Evolutionary conservation across 2,113 vertebrate species (phyloP).

Genomic region (Nymphicus hollandicus): DNA sequence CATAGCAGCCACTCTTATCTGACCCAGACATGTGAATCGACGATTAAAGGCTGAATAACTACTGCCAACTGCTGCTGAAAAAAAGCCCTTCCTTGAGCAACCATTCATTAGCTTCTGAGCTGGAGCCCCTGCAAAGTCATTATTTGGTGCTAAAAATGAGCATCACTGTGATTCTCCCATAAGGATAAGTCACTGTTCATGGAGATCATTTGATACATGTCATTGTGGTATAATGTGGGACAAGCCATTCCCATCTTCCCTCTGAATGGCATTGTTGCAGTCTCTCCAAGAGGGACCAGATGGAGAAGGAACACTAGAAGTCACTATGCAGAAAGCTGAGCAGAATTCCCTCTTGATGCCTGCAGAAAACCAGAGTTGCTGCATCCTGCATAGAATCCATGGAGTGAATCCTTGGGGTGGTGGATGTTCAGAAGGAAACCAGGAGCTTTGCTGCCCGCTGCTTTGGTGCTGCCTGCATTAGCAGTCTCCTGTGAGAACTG

Average conservation of each 20-base stretch:
- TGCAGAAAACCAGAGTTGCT: neutral
- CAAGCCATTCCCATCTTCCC: neutral
- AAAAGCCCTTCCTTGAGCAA: neutral
- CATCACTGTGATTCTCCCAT: neutral
- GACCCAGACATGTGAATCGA: neutral
- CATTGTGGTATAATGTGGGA: neutral
- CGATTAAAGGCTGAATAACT: conserved; percentile 32
- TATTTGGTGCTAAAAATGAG: neutral
- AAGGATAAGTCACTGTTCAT: neutral
- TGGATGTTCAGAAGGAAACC: neutral
- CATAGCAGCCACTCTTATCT: neutral
- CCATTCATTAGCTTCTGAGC: neutral
- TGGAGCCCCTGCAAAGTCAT: neutral
- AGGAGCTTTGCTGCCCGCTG: neutral
- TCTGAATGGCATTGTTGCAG: neutral
- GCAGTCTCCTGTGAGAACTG: neutral
- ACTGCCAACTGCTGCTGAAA: conserved; percentile 25
- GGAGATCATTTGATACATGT: neutral
- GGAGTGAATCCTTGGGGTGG: accelerated
- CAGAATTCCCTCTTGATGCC: neutral
- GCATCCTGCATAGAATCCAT: neutral
- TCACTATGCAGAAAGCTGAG: neutral
- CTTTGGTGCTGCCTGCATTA: neutral
- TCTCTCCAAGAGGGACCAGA: neutral
- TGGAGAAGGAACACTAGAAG: neutral